Conservation (phyloP, 2,797 vertebrate species). For the Vireo griseus region DNA sequence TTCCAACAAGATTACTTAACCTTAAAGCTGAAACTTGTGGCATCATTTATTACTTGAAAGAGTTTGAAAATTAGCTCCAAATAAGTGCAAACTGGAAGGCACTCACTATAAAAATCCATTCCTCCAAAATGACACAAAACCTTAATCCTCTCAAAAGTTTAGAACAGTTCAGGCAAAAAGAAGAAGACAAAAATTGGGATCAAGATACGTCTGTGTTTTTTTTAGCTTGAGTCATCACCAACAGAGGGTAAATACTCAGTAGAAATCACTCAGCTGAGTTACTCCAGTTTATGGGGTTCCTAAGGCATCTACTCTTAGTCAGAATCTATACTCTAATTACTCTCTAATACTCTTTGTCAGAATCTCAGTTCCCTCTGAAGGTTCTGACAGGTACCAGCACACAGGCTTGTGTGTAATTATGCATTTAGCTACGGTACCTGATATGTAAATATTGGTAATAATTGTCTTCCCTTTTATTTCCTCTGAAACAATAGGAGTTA, state of each 20-base stretch:
- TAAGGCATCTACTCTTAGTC: neutral
- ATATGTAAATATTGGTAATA: neutral
- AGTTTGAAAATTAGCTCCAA: neutral
- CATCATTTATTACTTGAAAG: neutral
- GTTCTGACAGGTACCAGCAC: neutral
- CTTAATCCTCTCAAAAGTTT: neutral
- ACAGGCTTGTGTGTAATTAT: neutral
- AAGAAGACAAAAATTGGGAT: neutral
- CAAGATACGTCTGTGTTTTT: neutral
- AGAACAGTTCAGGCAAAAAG: neutral
- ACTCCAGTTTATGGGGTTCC: neutral
- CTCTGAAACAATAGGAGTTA: neutral
- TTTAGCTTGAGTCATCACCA: neutral
- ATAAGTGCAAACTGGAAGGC: neutral
- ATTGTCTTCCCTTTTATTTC: neutral
- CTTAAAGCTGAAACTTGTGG: neutral
- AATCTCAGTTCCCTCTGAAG: neutral
- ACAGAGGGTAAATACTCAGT: neutral
- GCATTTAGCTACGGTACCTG: neutral
- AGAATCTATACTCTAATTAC: no score
- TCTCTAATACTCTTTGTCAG: neutral
- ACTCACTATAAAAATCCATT: neutral
- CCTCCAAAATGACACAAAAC: neutral
- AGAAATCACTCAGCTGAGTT: neutral
- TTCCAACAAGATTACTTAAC: neutral